These are phyloP conservation scores for Synergus umbraculus DNA, from an alignment of 2,888 invertebrate genomes.

Conservation along the genomic window DNA sequence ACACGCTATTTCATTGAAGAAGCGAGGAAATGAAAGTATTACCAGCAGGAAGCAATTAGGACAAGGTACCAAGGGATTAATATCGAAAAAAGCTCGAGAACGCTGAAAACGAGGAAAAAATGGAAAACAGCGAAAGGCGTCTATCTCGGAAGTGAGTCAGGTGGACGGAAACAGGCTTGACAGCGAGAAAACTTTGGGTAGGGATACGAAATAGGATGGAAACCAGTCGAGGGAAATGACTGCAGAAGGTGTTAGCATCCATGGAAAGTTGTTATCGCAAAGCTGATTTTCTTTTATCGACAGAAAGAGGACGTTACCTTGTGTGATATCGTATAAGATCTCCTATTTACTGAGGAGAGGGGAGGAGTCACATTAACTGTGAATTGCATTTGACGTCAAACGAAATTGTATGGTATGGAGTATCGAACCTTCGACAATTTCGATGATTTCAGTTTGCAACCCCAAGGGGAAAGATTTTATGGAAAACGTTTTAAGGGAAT, in stretches of 20 bases:
- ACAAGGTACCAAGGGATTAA: slow-evolving; percentile 60
- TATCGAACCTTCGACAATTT: neutral
- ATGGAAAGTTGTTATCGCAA: slow-evolving; percentile 26
- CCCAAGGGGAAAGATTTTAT: neutral
- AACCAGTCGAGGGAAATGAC: slow-evolving; percentile 37
- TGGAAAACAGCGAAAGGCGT: slow-evolving; percentile 31
- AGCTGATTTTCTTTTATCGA: slow-evolving; percentile 39
- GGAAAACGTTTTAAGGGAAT: neutral
- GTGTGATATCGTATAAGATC: neutral
- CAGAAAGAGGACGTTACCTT: slow-evolving; percentile 25
- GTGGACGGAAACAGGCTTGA: slow-evolving; percentile 10
- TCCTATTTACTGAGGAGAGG: slow-evolving; percentile 16
- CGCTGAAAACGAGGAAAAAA: slow-evolving; percentile 40
- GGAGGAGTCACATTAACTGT: slow-evolving; percentile 19
- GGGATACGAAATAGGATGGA: neutral
- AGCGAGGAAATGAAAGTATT: slow-evolving; percentile 64
- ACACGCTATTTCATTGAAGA: slow-evolving; percentile 52
- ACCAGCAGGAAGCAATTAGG: slow-evolving; percentile 62
- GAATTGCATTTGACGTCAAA: slow-evolving; percentile 13
- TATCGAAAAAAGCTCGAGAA: slow-evolving; percentile 57
- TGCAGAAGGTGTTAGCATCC: slow-evolving; percentile 18
- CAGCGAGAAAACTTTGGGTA: neutral
- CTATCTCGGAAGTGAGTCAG: slow-evolving; percentile 18
- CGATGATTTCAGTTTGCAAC: neutral
- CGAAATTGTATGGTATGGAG: neutral